Base-by-base conservation (phyloP, 2,888 invertebrate species). In the Drosophila leonis region DNA sequence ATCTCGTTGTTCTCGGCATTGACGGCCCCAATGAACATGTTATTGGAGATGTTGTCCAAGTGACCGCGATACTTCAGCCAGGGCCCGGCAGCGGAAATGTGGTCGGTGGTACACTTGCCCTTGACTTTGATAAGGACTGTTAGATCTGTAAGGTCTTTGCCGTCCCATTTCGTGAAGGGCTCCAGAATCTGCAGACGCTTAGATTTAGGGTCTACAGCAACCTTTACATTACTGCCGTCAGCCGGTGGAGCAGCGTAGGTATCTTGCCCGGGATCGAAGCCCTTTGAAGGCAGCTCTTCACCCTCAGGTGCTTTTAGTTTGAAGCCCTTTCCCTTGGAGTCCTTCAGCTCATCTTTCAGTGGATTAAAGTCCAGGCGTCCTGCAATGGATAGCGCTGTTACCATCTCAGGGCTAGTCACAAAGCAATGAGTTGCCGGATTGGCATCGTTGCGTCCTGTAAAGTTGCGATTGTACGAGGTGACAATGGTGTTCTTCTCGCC, bases 51-150 rank as follows among this genome's bases (percentile, higher is more conserved):
- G 93, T 99, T 99, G 93, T 99, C 99, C 86, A 99, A 95, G 93
- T 99, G 99, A 42, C 99, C 99, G 90, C 99, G 95, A 94, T 98
- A 99, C 94, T 99, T 99, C 46, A 99, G 95, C 99, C 99, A 99
- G 67, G 99, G 99, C n/a, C 99, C 99, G 83, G 99, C 99, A 37
- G 99, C 99, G 56, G 98, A 99, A 93, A 99, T 99, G 94, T 99
- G 99, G 95, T 99, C 99, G 46, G 99, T 99, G 78, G 99, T 99
- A 93, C 99, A 99, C 94, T 99, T 99, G 90, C 99, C 99, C 94
- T 98, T 99, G 10, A 98, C 98, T 94, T 99, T 99, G 90, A 99
- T 98, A 41, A 99, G 95, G 82, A 99, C 95, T 39, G 96, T 95
- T 94, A 99, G 92, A 89, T 99, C 98, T 0, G 94, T 94, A 18